Evolutionary conservation across 2,797 vertebrate species (phyloP).

Genomic region (Channa striata): DNA sequence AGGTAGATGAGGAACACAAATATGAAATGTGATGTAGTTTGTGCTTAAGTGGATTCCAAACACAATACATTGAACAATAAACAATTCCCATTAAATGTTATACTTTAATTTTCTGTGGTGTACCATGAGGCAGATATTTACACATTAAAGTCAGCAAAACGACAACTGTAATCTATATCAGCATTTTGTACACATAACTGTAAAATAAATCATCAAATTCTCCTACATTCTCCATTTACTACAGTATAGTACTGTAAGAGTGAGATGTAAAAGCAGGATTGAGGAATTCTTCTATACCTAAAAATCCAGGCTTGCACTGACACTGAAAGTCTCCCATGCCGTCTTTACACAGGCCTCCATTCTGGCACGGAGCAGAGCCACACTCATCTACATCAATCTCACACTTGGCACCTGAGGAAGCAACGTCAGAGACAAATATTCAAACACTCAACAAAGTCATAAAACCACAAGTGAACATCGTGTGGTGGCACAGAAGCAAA

Average conservation of each 20-base stretch:
- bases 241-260: no score
- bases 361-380: constrained; percentile 91
- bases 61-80: no score
- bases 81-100: background rate
- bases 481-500: background rate
- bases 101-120: background rate
- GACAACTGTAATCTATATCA: no score
- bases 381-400: constrained; percentile 95
- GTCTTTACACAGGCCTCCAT: constrained; percentile 91
- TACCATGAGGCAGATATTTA: background rate
- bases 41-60: background rate
- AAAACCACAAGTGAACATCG: background rate
- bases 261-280: no score
- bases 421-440: constrained; percentile 35
- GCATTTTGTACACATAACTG: no score
- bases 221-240: no score
- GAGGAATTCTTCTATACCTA: constrained; percentile 84
- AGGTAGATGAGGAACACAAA: background rate
- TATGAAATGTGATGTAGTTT: background rate
- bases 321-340: constrained; percentile 89
- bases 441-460: background rate
- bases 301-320: constrained; percentile 91
- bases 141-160: no score
- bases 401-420: constrained; percentile 92
- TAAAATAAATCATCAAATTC: no score